Base-by-base conservation (phyloP, 1,140 invertebrate genomes). In the Archivesica marissinica region DNA sequence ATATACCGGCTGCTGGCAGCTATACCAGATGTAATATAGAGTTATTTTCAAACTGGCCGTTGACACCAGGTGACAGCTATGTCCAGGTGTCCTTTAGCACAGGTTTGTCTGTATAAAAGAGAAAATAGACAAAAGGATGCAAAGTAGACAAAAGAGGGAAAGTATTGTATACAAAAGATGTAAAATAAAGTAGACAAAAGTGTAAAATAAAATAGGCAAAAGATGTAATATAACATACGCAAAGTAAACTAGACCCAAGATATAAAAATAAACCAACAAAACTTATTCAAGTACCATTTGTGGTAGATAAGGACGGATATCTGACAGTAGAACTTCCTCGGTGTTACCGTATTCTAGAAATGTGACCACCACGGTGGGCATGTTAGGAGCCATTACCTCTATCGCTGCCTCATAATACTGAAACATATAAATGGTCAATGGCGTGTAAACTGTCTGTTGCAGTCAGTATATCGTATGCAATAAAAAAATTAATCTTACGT, bases 301-400 rank as follows among this genome's bases (percentile, higher is more conserved):
- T 76, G 56, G 56, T 44, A 77, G 25, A 25, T 33, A 23, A 13
- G 82, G 74, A 77, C 74, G 39, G 39, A 85, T 77, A 70, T 85
- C 82, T 35, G 54, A 25, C 6, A 85, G 15, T 15, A 66, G 13
- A 20, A 98, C 97, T 95, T 98, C 97, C 93, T 98, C 97, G 87
- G 96, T 96, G 93, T 98, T 98, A 59, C 97, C 96, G 94, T 98
- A 98, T 35, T 97, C 97, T 90, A 96, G 95, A 92, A 97, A 98
- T 88, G 96, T 96, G 0, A 98, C 97, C 30, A 98, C 97, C 88
- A 96, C 97, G 0, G 97, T 97, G 81, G 68, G 78, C 17, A 90
- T 87, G 52, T 95, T 96, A 17, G 96, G 95, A 0, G 96, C 96
- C 28, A 97, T 95, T 9, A 95, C 96, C 7, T 96, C 97, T 39